Conservation (phyloP, 2,113 vertebrate genomes). For the Probosciger aterrimus region DNA sequence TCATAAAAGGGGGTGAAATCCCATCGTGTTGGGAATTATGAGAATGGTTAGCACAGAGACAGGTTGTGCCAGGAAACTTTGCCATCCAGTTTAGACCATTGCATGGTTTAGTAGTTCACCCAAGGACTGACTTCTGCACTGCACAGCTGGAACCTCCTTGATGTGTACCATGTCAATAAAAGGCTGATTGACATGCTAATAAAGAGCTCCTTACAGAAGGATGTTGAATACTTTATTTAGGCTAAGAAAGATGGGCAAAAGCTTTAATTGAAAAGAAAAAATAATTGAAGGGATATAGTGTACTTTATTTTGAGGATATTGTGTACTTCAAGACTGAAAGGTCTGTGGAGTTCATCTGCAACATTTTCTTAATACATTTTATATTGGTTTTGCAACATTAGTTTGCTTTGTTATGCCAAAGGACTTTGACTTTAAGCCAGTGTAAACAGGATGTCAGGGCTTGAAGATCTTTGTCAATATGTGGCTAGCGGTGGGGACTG, state of each 20-base stretch:
- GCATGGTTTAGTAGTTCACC: background rate
- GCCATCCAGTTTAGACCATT: background rate
- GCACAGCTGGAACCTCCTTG: background rate
- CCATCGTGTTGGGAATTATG: background rate
- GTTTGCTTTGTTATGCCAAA: background rate
- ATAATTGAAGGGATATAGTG: background rate
- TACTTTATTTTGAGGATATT: background rate
- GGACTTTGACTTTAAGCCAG: background rate
- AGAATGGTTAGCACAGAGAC: background rate
- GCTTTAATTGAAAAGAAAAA: background rate
- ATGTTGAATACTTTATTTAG: background rate
- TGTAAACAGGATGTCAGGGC: background rate
- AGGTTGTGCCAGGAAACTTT: background rate
- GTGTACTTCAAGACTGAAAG: background rate
- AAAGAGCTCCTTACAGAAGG: background rate
- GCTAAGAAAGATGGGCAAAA: background rate
- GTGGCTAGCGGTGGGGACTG: background rate
- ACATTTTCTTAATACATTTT: background rate
- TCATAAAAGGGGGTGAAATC: background rate
- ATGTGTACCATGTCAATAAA: background rate
- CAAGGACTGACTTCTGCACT: background rate
- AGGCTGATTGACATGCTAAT: background rate
- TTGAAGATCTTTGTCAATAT: background rate
- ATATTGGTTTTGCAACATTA: background rate
- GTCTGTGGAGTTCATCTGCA: background rate